Evolutionary conservation across 2,888 invertebrate species (phyloP).

Genomic region (Polietes domitor): DNA sequence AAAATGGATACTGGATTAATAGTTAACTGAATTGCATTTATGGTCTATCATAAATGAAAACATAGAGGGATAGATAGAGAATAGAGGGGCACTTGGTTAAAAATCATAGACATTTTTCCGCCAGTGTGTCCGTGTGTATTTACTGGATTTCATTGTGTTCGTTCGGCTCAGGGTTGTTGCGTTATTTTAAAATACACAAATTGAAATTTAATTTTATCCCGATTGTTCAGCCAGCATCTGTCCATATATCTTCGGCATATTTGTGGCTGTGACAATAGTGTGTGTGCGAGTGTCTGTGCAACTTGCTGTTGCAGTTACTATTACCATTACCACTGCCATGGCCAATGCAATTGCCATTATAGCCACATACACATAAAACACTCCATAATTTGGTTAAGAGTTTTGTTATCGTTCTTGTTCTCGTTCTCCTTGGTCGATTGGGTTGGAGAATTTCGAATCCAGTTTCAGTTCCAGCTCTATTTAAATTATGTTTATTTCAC

Average conservation of each 20-base stretch:
- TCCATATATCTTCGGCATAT: conserved; percentile 25
- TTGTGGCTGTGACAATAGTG: conserved; percentile 24
- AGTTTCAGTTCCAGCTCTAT: conserved; percentile 11
- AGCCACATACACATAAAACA: conserved; percentile 68
- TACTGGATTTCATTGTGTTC: no score
- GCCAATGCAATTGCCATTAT: conserved; percentile 59
- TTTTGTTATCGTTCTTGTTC: conserved; percentile 45
- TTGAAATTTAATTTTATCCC: conserved; percentile 59
- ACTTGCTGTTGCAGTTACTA: conserved; percentile 47
- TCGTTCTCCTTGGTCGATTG: not conserved
- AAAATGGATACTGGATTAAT: no score
- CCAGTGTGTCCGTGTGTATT: not conserved
- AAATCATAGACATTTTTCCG: not conserved
- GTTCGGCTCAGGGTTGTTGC: not conserved
- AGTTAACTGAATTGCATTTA: no score
- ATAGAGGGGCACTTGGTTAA: no score
- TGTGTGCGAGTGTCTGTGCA: no score
- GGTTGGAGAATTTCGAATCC: not conserved
- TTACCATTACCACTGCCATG: conserved; percentile 55
- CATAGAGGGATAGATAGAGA: no score
- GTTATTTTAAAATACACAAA: conserved; percentile 47
- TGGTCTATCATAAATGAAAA: no score
- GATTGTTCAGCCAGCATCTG: conserved; percentile 56
- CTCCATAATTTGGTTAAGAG: conserved; percentile 58
- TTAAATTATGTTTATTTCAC: conserved; percentile 28